These are phyloP conservation scores for Paradoxurus hermaphroditus DNA, from an alignment of 2,113 vertebrate genomes.

Conservation along the genomic window DNA sequence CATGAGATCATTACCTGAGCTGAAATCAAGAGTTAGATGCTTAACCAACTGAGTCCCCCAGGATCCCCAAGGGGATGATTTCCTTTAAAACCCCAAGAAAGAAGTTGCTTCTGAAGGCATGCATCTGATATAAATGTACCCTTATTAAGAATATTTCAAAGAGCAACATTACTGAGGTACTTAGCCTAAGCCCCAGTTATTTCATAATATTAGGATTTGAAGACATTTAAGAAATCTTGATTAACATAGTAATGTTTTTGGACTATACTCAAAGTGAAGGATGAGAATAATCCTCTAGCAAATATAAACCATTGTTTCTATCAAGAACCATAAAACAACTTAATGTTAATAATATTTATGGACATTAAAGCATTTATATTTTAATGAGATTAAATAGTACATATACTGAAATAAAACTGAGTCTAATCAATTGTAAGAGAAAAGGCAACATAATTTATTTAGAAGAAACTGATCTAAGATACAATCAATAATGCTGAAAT, in stretches of 20 bases:
- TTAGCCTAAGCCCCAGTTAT: not conserved
- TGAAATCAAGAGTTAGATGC: no score
- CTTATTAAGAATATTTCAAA: not conserved
- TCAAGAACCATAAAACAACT: conserved; percentile 12
- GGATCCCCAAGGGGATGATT: not conserved
- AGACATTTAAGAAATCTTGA: not conserved
- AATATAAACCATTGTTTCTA: not conserved
- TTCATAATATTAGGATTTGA: not conserved
- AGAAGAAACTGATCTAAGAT: conserved; percentile 61
- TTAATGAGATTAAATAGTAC: conserved; percentile 69
- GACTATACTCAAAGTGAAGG: not conserved
- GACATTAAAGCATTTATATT: conserved; percentile 57
- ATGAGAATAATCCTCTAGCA: not conserved
- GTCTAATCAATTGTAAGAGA: conserved; percentile 67
- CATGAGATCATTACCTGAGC: no score
- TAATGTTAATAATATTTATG: conserved; percentile 53
- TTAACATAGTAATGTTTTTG: conserved; percentile 5
- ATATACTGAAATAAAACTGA: conserved; percentile 52
- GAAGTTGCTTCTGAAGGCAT: not conserved
- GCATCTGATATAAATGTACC: not conserved
- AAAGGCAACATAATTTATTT: conserved; percentile 53
- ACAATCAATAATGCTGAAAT: conserved; percentile 73
- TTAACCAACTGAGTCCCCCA: no score
- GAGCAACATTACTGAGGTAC: not conserved
- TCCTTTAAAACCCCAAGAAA: conserved; percentile 12